Evolutionary conservation across 2,888 invertebrate genomes (phyloP), one percentile per base, ranked within the genome.

Genomic region (Stenotaenia linearis): DNA sequence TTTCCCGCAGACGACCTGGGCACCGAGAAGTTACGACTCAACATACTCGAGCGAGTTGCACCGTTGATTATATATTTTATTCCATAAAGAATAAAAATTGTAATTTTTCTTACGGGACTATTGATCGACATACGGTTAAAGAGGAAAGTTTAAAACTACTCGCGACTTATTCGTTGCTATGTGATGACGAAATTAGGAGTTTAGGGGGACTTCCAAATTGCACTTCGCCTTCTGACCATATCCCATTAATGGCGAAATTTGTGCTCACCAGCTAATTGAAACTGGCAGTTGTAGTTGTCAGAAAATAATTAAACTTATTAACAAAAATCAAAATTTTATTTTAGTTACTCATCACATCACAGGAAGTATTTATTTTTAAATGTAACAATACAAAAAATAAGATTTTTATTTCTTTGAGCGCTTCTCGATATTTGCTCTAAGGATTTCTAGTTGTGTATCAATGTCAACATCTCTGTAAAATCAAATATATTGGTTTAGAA

Each of bases 41-140:
- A 85, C 96, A 96, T 78, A 21, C 61, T 84, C 87, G 90, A 77
- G 85, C 87, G 75, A 93, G 93, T 92, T 86, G 91, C 78, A 92
- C 91, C 0, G 96, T 97, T 0, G 97, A 98, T 87, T 97, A 96
- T 85, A 95, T 98, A 81, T 95, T 96, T 86, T 95, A 93, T 82
- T 84, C 84, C 25, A 83, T 84, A 15, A 61, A 80, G 18, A 75
- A 78, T 4, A 83, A 83, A 74, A 21, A 56, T 7, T 32, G 45
- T 18, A 69, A 50, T 18, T 50, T 56, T 12, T 5, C 50, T 23
- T 18, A 75, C 30, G 23, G 74, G 15, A 50, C 78, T 23, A 61
- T 15, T 21, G 80, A 5, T 78, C 75, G 23, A 76, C 61, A 75
- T 9, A 9, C 81, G 35, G 77, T 83, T 28, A 80, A 79, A 7